Evolutionary conservation across 1,140 invertebrate genomes (phyloP).

Genomic region (Aphelenchoides avenae): DNA sequence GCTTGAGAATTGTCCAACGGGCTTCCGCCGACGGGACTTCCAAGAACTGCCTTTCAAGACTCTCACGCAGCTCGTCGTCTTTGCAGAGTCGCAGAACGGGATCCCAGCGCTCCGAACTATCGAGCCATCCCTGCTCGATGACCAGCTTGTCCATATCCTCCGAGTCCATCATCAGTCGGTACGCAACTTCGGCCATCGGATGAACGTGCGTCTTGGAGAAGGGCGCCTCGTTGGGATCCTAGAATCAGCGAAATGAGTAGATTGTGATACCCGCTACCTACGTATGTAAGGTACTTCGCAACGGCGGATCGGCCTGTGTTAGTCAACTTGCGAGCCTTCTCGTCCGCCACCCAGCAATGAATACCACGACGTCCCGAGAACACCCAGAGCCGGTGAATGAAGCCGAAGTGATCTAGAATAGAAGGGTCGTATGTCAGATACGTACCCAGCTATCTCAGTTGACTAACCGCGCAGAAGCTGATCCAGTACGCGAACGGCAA

Average conservation of each 20-base stretch:
- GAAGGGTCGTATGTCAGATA: neutral
- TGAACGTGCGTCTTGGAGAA: constrained; percentile 21
- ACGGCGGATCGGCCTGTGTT: constrained; percentile 68
- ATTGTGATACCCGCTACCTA: constrained; percentile 11
- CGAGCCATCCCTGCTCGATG: constrained; percentile 51
- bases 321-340: constrained; percentile 72
- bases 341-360: constrained; percentile 95
- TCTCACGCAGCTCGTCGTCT: constrained; percentile 22
- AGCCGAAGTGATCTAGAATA: constrained; percentile 83
- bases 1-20: constrained; percentile 20
- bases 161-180: constrained; percentile 37
- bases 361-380: constrained; percentile 92
- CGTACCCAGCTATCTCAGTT: neutral
- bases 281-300: constrained; percentile 76
- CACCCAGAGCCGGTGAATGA: constrained; percentile 85
- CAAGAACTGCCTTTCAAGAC: constrained; percentile 17
- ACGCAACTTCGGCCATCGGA: constrained; percentile 34
- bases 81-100: constrained; percentile 31
- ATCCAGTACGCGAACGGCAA: constrained; percentile 87
- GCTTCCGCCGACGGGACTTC: constrained; percentile 16
- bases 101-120: constrained; percentile 24
- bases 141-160: constrained; percentile 43
- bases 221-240: constrained; percentile 27
- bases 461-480: constrained; percentile 71
- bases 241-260: constrained; percentile 51